Conservation (phyloP, 2,797 vertebrate genomes). For the Sebastolobus altivelis region DNA sequence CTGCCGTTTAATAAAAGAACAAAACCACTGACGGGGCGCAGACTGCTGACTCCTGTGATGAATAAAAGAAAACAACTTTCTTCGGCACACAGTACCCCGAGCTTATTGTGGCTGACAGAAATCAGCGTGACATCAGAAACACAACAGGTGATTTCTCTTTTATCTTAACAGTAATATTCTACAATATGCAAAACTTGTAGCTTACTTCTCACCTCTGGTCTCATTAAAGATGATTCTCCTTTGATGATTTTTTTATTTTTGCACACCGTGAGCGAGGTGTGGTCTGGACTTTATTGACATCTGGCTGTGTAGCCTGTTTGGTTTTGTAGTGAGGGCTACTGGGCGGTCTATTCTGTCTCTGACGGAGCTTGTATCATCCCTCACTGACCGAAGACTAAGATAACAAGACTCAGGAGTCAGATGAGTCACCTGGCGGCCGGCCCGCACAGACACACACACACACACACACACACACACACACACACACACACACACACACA, state of each 20-base stretch:
- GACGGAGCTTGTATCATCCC: constrained; percentile 13
- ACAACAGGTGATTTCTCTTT: constrained; percentile 41
- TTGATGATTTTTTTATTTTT: constrained; percentile 11
- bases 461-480: background rate
- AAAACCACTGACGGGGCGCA: background rate
- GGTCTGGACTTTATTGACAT: constrained; percentile 8
- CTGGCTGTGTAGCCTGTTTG: constrained; percentile 7
- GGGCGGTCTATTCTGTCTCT: background rate
- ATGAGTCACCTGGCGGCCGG: background rate
- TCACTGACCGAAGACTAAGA: constrained; percentile 16
- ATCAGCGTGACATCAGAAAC: constrained; percentile 16
- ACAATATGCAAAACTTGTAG: constrained; percentile 11
- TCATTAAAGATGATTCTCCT: constrained; percentile 34
- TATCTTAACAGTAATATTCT: constrained; percentile 18
- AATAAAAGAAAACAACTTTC: constrained; percentile 36
- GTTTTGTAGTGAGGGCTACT: background rate
- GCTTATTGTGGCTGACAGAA: constrained; percentile 26
- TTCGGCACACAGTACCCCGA: background rate
- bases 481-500: background rate
- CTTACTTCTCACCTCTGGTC: constrained; percentile 26
- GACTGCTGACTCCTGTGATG: constrained; percentile 6
- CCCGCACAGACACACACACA: background rate
- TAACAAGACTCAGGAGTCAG: constrained; percentile 22
- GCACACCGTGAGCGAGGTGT: background rate
- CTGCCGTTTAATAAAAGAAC: constrained; percentile 34